Percentiles rank a stretch among this genome's conserved stretches.
These are phyloP conservation scores for Hirtodrosophila histrioides DNA, from an alignment of 2,888 invertebrate species.

Conservation along the genomic window DNA sequence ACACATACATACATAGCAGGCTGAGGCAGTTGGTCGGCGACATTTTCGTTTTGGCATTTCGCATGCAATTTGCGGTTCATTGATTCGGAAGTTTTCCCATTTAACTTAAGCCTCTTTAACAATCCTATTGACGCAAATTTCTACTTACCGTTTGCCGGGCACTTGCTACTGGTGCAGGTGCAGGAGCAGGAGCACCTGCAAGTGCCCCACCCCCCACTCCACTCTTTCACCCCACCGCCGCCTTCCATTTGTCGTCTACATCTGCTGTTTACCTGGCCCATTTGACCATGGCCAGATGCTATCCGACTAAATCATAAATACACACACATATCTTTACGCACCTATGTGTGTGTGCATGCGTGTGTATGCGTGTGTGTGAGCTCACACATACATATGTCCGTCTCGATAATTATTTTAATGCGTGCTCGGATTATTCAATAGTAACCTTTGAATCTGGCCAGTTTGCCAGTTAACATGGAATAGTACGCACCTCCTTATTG, in stretches of 20 bases:
- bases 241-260: too few species aligned
- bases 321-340: not conserved
- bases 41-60: constrained; percentile 80
- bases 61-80: constrained; percentile 82
- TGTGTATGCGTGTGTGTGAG: too few species aligned
- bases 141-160: constrained; percentile 67
- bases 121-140: constrained; percentile 82
- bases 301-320: constrained; percentile 13
- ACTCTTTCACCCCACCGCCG: too few species aligned
- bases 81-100: constrained; percentile 84
- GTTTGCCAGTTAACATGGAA: too few species aligned
- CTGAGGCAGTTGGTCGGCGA: constrained; percentile 59
- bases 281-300: constrained; percentile 19
- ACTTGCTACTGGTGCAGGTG: constrained; percentile 25
- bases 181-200: constrained; percentile 4
- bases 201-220: too few species aligned
- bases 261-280: constrained; percentile 14
- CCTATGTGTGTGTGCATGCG: not conserved
- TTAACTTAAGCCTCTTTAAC: constrained; percentile 84
- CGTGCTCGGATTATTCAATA: too few species aligned
- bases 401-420: too few species aligned
- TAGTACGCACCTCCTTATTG: too few species aligned
- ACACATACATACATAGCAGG: constrained; percentile 22
- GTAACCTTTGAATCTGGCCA: too few species aligned
- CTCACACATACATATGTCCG: too few species aligned